These are phyloP conservation scores for Schizaphis graminum DNA, from an alignment of 2,888 invertebrate genomes.

Conservation along the genomic window DNA sequence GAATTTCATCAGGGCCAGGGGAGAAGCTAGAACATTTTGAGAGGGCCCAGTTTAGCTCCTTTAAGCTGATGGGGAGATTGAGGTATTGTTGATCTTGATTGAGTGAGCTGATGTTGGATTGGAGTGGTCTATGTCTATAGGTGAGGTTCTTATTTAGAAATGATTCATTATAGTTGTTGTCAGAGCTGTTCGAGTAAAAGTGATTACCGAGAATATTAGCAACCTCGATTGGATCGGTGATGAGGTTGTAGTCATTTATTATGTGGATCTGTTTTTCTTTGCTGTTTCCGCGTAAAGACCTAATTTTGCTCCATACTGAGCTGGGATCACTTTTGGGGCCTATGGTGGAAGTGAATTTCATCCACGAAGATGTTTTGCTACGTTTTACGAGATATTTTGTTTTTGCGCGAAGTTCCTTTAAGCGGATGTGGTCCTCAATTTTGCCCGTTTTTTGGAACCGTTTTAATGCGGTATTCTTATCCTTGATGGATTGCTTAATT, in stretches of 20 bases:
- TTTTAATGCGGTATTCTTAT: background rate
- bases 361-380: background rate
- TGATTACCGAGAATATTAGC: background rate
- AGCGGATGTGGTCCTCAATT: background rate
- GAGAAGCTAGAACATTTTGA: constrained; percentile 23
- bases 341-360: background rate
- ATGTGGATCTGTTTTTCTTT: no score
- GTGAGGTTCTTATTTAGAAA: background rate
- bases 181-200: constrained; percentile 3
- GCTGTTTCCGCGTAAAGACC: background rate
- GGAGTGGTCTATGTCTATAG: background rate
- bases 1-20: constrained; percentile 6
- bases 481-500: background rate
- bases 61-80: background rate
- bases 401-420: background rate
- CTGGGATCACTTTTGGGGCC: background rate
- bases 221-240: background rate
- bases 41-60: background rate
- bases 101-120: background rate
- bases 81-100: background rate
- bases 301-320: background rate
- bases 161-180: background rate
- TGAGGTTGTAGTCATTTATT: no score
- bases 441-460: background rate
- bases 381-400: background rate